phyloP scores from a whole-genome alignment of 2,113 vertebrate species.

The Danio rerio region GRCz12tu NC_133181.1:45066501-45067000 shows the following conservation, averaged over 20 bases:
- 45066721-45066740: conserved; percentile 67
- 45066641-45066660: conserved; percentile 61
- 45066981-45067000: conserved; percentile 17
- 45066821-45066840: conserved; percentile 72
- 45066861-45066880: conserved; percentile 63
- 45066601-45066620: conserved; percentile 46
- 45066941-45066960: conserved; percentile 51
- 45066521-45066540: too few species aligned
- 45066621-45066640: conserved; percentile 49
- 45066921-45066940: conserved; percentile 55
- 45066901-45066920: conserved; percentile 65
- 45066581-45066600: conserved; percentile 39
- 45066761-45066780: conserved; percentile 69
- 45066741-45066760: conserved; percentile 66
- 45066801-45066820: conserved; percentile 68
- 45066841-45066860: conserved; percentile 71
- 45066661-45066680: conserved; percentile 69
- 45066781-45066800: conserved; percentile 72
- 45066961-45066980: conserved; percentile 44
- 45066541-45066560: neutral
- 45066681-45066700: conserved; percentile 62
- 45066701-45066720: conserved; percentile 64
- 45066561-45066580: neutral
- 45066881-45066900: conserved; percentile 62
- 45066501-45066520: too few species aligned